phyloP scores from a whole-genome alignment of 1,140 invertebrate genomes.

The Drosophila biarmipes region DNA sequence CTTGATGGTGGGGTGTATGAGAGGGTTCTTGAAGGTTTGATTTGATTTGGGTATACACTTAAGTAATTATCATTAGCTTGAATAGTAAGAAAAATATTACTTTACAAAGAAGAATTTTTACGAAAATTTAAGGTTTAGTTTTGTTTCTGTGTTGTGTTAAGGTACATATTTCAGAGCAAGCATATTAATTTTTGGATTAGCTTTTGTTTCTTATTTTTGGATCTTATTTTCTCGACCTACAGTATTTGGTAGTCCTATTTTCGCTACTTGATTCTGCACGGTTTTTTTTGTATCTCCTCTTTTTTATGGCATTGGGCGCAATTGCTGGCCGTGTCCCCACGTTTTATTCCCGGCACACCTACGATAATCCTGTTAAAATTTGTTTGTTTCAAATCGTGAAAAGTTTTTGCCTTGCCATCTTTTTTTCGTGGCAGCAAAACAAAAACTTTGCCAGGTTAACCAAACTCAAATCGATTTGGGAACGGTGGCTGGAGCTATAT shows the following conservation, averaged over 20 bases:
- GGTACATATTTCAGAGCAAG: too few relatives aligned
- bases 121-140: too few relatives aligned
- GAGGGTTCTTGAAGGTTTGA: too few relatives aligned
- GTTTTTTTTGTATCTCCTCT: background rate
- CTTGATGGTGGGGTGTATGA: background rate
- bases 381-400: slow-evolving; percentile 73
- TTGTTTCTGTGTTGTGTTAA: too few relatives aligned
- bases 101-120: too few relatives aligned
- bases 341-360: slow-evolving; percentile 44
- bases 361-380: slow-evolving; percentile 80
- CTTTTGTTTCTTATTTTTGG: background rate
- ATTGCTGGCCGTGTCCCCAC: slow-evolving; percentile 58
- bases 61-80: too few relatives aligned
- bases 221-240: too few relatives aligned
- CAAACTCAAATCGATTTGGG: slow-evolving; percentile 80
- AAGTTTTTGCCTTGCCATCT: slow-evolving; percentile 52
- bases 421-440: slow-evolving; percentile 44
- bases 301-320: slow-evolving; percentile 25
- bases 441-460: slow-evolving; percentile 74
- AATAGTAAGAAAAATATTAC: too few relatives aligned
- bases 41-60: too few relatives aligned
- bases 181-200: too few relatives aligned
- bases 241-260: background rate
- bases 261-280: background rate
- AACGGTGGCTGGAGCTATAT: slow-evolving; percentile 29